A percentile compares a stretch with the other conserved stretches of the same genome.
phyloP scores from a whole-genome alignment of 2,113 vertebrate genomes.

The Dicentrarchus labrax region DNA sequence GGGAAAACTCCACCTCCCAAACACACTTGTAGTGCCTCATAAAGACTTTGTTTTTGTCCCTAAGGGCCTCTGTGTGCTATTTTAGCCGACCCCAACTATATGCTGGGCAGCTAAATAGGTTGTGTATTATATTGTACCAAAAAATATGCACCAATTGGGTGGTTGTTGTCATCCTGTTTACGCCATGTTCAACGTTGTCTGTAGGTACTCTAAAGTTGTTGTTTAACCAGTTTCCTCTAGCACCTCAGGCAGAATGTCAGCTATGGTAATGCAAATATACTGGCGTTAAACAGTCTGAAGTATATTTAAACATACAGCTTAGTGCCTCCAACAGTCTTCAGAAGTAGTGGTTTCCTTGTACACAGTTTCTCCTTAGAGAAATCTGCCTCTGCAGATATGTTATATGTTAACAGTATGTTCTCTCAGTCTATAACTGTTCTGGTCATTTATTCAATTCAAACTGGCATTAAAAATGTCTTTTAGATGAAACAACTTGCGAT shows the following conservation, averaged over 20 bases:
- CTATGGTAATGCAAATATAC: background rate
- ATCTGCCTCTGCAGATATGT: background rate
- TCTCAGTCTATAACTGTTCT: background rate
- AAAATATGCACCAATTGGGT: background rate
- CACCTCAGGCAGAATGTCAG: slow-evolving; percentile 24
- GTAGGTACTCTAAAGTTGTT: background rate
- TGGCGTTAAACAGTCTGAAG: background rate
- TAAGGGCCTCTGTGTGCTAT: slow-evolving; percentile 13
- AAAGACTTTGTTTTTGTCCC: slow-evolving; percentile 54
- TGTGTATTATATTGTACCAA: slow-evolving; percentile 22
- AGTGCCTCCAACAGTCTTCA: background rate
- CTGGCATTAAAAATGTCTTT: background rate
- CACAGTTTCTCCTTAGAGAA: background rate
- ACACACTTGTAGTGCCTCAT: slow-evolving; percentile 14
- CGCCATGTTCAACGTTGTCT: background rate
- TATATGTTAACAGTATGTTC: background rate
- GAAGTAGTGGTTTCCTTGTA: background rate
- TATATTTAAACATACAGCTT: background rate
- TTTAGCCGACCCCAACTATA: slow-evolving; percentile 22
- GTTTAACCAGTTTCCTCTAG: slow-evolving; percentile 46
- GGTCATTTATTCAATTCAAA: background rate
- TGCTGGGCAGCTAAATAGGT: slow-evolving; percentile 22
- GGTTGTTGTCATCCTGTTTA: background rate
- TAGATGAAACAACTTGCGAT: background rate
- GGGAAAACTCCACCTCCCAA: slow-evolving; percentile 63